These are phyloP conservation scores for Chorisops tibialis DNA, from an alignment of 2,888 invertebrate genomes.

Conservation along the genomic window DNA sequence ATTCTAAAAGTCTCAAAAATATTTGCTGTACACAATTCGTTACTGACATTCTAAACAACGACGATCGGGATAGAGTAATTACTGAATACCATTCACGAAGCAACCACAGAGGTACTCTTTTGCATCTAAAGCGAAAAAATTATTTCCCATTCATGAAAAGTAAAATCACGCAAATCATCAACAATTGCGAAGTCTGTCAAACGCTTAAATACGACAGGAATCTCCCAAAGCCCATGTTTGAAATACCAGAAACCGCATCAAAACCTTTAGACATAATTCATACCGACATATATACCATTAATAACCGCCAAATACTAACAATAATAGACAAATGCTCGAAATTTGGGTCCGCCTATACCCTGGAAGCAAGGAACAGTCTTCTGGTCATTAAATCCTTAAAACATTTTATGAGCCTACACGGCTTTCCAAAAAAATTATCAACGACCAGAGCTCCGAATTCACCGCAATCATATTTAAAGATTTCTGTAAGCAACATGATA, in stretches of 20 bases:
- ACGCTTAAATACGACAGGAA: conserved; percentile 32
- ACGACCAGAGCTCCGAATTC: conserved; percentile 28
- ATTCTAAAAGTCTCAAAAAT: conserved; percentile 1
- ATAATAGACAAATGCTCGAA: background rate
- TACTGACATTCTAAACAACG: conserved; percentile 4
- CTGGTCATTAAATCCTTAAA: background rate
- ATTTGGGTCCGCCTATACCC: background rate
- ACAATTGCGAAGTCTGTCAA: conserved; percentile 21
- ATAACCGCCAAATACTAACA: background rate
- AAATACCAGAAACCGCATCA: conserved; percentile 29
- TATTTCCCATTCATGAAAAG: conserved; percentile 22
- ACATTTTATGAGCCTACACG: background rate
- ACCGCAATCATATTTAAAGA: conserved; percentile 31
- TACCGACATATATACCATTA: background rate
- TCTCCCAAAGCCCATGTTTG: conserved; percentile 27
- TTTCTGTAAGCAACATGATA: conserved; percentile 28
- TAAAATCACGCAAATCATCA: conserved; percentile 15
- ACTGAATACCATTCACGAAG: conserved; percentile 16
- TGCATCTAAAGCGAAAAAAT: conserved; percentile 16
- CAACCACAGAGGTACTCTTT: conserved; percentile 21
- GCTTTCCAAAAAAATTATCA: conserved; percentile 7
- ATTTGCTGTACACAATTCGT: background rate
- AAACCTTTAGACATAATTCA: background rate
- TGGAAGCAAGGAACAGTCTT: background rate
- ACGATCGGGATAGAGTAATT: conserved; percentile 22